A percentile compares a stretch with the other conserved stretches of the same genome.
Conservation (phyloP, 2,888 invertebrate genomes). For the Merodon equestris region DNA sequence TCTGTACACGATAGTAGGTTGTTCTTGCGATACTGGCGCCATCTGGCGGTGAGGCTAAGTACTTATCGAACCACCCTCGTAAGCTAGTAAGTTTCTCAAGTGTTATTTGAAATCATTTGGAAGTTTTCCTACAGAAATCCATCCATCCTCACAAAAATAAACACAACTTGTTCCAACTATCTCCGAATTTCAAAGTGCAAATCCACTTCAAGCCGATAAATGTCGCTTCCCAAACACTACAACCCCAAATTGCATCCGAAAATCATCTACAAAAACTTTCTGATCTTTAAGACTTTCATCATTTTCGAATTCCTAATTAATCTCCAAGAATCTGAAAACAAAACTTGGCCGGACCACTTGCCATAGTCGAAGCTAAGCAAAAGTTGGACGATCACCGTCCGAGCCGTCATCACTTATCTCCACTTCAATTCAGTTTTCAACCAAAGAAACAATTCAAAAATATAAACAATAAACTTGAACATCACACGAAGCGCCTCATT, state of each 20-base stretch:
- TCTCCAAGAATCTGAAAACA: constrained; percentile 13
- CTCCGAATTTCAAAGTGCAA: not conserved
- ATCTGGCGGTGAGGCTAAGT: too few species aligned
- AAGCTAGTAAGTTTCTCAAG: too few species aligned
- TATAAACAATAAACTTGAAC: constrained; percentile 47
- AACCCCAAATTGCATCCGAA: not conserved
- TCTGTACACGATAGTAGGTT: too few species aligned
- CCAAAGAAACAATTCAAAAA: constrained; percentile 32
- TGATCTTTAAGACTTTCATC: not conserved
- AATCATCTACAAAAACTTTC: constrained; percentile 9
- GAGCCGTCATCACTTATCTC: constrained; percentile 11
- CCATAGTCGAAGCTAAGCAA: constrained; percentile 26
- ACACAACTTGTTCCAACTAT: too few species aligned
- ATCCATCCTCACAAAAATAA: too few species aligned
- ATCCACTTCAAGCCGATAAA: not conserved
- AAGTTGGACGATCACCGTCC: constrained; percentile 16
- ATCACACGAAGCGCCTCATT: constrained; percentile 20
- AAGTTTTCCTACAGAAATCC: too few species aligned
- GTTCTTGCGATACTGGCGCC: too few species aligned
- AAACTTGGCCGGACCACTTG: not conserved
- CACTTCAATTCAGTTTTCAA: not conserved
- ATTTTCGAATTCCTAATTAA: constrained; percentile 40
- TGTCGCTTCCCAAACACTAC: not conserved
- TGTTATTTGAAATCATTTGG: too few species aligned
- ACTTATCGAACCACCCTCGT: too few species aligned